A percentile compares a stretch with the other conserved stretches of the same genome.
These are phyloP conservation scores for Galbula dea DNA, from an alignment of 2,113 vertebrate species.

Conservation along the genomic window DNA sequence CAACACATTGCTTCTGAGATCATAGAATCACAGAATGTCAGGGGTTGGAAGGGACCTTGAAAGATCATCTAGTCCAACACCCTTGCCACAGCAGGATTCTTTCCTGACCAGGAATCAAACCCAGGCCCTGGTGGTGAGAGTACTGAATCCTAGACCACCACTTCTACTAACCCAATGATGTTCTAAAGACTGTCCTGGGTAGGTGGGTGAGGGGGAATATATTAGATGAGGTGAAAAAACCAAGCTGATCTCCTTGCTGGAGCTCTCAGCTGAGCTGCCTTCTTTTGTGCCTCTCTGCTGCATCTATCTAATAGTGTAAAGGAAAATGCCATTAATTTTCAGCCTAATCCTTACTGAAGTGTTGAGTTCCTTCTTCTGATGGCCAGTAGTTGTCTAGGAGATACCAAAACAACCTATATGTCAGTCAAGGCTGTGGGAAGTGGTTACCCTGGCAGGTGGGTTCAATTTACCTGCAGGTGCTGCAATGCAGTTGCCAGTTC, in stretches of 20 bases:
- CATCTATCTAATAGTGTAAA: not conserved
- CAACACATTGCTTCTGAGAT: not conserved
- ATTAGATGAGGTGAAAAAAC: not conserved
- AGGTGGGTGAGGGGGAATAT: not conserved
- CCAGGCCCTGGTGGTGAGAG: too few relatives aligned
- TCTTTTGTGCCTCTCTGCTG: fast-evolving
- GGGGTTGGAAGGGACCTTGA: too few relatives aligned
- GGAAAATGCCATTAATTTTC: not conserved
- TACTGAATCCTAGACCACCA: too few relatives aligned
- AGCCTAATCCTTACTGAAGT: not conserved
- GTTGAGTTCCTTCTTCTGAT: not conserved
- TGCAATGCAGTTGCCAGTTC: not conserved
- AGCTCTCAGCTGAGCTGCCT: not conserved
- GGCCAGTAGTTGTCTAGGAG: not conserved
- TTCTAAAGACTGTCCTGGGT: not conserved
- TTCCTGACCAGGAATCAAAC: too few relatives aligned
- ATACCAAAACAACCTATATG: not conserved
- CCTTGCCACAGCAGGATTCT: too few relatives aligned
- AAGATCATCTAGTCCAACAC: too few relatives aligned
- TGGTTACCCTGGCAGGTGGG: fast-evolving
- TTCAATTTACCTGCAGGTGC: not conserved
- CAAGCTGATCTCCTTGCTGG: not conserved
- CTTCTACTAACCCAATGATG: too few relatives aligned
- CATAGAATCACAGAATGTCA: too few relatives aligned
- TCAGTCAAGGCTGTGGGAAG: not conserved